Percentiles rank a stretch among this genome's conserved stretches.
phyloP scores from a whole-genome alignment of 2,797 vertebrate species.

The Etheostoma perlongum region DNA sequence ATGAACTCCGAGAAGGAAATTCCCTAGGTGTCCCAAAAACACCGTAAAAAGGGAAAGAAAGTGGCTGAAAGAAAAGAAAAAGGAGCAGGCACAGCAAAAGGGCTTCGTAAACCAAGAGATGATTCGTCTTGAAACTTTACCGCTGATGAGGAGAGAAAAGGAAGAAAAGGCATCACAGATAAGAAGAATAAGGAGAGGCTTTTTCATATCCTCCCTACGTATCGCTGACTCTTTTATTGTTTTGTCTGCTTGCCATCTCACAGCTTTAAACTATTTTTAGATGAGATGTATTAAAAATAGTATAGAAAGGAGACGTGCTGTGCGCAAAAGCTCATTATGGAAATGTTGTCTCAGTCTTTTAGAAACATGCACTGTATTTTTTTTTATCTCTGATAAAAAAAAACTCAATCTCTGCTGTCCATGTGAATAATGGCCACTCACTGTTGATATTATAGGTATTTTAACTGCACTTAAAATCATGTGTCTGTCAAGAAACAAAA shows the following conservation, averaged over 20 bases:
- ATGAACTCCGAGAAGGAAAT: constrained; percentile 42
- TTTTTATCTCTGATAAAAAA: constrained; percentile 54
- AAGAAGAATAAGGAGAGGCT: constrained; percentile 50
- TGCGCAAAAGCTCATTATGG: constrained; percentile 44
- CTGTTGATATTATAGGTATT: constrained; percentile 78
- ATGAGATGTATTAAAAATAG: constrained; percentile 64
- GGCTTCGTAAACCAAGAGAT: constrained; percentile 54
- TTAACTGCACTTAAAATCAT: constrained; percentile 79
- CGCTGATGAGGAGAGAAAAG: constrained; percentile 60
- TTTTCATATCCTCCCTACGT: constrained; percentile 54
- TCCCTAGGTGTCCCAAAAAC: constrained; percentile 47
- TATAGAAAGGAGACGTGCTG: constrained; percentile 54
- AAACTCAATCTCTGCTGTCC: constrained; percentile 65
- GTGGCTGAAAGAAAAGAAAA: constrained; percentile 20
- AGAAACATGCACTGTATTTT: constrained; percentile 43
- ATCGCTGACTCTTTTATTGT: constrained; percentile 52
- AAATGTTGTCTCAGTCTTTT: constrained; percentile 56
- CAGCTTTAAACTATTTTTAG: constrained; percentile 77
- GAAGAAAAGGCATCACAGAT: constrained; percentile 55
- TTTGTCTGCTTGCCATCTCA: constrained; percentile 62
- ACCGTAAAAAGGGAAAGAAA: constrained; percentile 23
- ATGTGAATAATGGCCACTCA: constrained; percentile 82
- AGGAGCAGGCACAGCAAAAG: constrained; percentile 37
- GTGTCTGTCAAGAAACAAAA: constrained; percentile 57
- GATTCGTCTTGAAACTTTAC: constrained; percentile 55